Evolutionary conservation across 2,888 invertebrate genomes (phyloP).

Genomic region (Agonopterix arenella): DNA sequence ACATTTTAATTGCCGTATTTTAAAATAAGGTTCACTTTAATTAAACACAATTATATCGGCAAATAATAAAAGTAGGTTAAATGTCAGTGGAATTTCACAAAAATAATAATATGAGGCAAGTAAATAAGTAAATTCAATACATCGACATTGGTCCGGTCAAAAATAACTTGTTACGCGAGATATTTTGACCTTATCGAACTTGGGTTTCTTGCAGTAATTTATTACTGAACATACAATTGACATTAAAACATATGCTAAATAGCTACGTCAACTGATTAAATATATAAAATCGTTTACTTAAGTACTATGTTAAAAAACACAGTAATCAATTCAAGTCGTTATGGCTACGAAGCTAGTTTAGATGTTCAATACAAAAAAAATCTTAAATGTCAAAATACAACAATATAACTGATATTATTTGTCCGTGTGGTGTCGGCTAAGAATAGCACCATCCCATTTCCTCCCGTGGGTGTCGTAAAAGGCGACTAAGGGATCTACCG

Average conservation of each 20-base stretch:
- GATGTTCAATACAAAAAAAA: no score
- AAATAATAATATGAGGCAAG: conserved; percentile 2
- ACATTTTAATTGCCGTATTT: conserved; percentile 1
- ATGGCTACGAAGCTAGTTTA: no score
- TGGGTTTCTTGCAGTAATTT: not conserved
- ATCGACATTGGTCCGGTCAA: conserved; percentile 4
- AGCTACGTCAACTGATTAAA: no score
- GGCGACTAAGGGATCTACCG: no score
- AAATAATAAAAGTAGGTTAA: conserved; percentile 7
- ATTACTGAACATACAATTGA: conserved; percentile 1
- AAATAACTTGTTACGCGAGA: conserved; percentile 9
- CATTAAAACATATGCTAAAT: not conserved
- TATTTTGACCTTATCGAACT: conserved; percentile 6
- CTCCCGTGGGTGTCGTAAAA: no score
- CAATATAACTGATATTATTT: no score
- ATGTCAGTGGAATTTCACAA: conserved; percentile 6
- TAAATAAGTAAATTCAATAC: conserved; percentile 3
- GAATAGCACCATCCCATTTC: no score
- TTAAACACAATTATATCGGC: conserved; percentile 2
- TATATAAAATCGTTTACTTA: no score
- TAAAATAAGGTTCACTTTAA: conserved; percentile 2
- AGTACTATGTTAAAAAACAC: no score
- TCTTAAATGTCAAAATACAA: no score
- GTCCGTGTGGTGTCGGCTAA: no score
- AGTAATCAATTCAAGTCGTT: no score